Evolutionary conservation across 2,888 invertebrate genomes (phyloP).

Genomic region (Ormyrus thymus): DNA sequence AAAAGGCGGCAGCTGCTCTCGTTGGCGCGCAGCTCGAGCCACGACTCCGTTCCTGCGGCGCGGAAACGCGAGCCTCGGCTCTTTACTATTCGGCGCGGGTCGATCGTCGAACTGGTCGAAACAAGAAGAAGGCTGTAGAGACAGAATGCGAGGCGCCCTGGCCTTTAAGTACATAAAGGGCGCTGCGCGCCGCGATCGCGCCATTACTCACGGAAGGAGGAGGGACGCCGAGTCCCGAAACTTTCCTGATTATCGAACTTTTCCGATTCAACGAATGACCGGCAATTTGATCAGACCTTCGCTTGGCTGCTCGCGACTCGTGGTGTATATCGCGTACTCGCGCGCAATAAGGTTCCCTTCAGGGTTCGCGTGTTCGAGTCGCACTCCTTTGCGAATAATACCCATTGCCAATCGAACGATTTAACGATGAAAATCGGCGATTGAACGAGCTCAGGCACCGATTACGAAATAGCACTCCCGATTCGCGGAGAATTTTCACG

Average conservation of each 20-base stretch:
- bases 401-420: no score
- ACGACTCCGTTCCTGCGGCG: no score
- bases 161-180: conserved; percentile 34
- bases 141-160: not conserved
- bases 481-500: not conserved
- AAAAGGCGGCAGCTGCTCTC: no score
- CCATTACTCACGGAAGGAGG: conserved; percentile 63
- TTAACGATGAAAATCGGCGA: no score
- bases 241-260: conserved; percentile 71
- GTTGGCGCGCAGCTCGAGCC: no score
- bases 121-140: conserved; percentile 53
- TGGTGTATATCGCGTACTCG: conserved; percentile 35
- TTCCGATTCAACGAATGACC: conserved; percentile 70
- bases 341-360: not conserved
- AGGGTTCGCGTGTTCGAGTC: conserved; percentile 29
- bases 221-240: conserved; percentile 60
- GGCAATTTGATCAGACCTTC: conserved; percentile 63
- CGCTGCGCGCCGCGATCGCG: conserved; percentile 49
- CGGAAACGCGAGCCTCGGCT: not conserved
- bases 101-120: conserved; percentile 50
- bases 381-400: not conserved
- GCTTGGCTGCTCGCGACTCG: not conserved
- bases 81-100: conserved; percentile 31
- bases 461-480: no score
- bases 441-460: no score